Base-by-base conservation (phyloP, 2,888 invertebrate genomes). In the Silvanus unidentatus region DNA sequence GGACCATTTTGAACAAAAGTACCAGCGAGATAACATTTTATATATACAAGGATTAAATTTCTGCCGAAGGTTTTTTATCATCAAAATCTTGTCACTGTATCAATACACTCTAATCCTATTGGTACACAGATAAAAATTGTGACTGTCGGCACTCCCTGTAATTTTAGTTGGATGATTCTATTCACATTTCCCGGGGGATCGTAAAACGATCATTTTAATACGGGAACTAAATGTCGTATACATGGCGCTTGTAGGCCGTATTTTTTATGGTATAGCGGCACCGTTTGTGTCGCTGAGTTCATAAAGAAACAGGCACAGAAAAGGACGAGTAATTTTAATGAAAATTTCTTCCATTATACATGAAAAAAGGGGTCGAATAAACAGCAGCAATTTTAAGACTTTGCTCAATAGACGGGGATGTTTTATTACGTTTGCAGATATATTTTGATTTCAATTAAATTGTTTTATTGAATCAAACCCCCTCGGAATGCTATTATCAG, bases 371-470 rank as follows among this genome's bases (percentile, higher is more conserved):
- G n/a, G n/a, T n/a, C n/a, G n/a, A n/a, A n/a, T n/a, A n/a, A n/a
- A n/a, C n/a, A n/a, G n/a, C n/a, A n/a, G n/a, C n/a, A n/a, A n/a
- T n/a, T n/a, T n/a, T n/a, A n/a, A n/a, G n/a, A n/a, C n/a, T n/a
- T n/a, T n/a, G n/a, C n/a, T n/a, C n/a, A 32, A 32, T 32, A 32
- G 12, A 32, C 35, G 13, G 32, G 32, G 38, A 40, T 30, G 22
- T 36, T 29, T 45, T 41, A 45, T 40, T 39, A 42, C 39, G 15
- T 43, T 39, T 43, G 34, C 13, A 28, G 22, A 59, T 60, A 60
- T 62, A 70, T 71, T 71, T 70, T 66, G 65, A 68, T 69, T 70
- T 71, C 69, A 70, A 71, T 71, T 71, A 70, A 68, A 71, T 53
- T 65, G 66, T 67, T 69, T 69, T 68, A 69, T 68, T 68, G 66